Base-by-base conservation (phyloP, 2,113 vertebrate species). In the Enhydra lutris region DNA sequence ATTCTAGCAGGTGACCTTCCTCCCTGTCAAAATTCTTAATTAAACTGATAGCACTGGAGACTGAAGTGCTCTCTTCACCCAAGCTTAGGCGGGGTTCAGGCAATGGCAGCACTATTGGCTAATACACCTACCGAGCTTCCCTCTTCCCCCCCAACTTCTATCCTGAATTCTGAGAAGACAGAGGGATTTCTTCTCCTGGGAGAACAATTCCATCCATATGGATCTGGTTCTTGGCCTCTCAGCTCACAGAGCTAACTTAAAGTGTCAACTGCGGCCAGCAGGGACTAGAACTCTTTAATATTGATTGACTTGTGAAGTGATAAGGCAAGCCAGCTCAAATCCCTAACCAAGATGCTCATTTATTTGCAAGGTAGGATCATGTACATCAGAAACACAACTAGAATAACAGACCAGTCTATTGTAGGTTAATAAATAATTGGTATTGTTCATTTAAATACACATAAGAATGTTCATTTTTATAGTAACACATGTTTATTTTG, bases 231-330 rank as follows among this genome's bases (percentile, higher is more conserved):
- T 76, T 89, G 97, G 84, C 63, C 74, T 69, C 76, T 88, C 13
- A 21, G 88, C 55, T 87, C 90, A 96, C 69, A 84, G 4, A 61
- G 61, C 78, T 93, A 84, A 96, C 67, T 78, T 39, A 36, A 92
- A n/a, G 50, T 94, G 79, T 81, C 82, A 87, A 31, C 0, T 76
- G 89, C 71, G 63, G 67, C 94, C 76, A 84, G 85, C 29, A 61
- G 67, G 74, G 83, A 84, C 76, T 34, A 57, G 80, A 89, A 67
- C 95, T 96, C 92, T 96, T 89, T 85, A 96, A 88, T 89, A 76
- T 34, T 90, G 94, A 98, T 63, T 88, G 92, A 87, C 86, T 59
- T 92, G 50, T 76, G 96, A 97, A 67, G 90, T 55, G 83, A 69
- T 73, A 87, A 95, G 55, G 69, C 74, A 81, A 63, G 91, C 15